A percentile compares a stretch with the other conserved stretches of the same genome.
Evolutionary conservation across 2,888 invertebrate genomes (phyloP).

Genomic region (Ormyrus thymus): DNA sequence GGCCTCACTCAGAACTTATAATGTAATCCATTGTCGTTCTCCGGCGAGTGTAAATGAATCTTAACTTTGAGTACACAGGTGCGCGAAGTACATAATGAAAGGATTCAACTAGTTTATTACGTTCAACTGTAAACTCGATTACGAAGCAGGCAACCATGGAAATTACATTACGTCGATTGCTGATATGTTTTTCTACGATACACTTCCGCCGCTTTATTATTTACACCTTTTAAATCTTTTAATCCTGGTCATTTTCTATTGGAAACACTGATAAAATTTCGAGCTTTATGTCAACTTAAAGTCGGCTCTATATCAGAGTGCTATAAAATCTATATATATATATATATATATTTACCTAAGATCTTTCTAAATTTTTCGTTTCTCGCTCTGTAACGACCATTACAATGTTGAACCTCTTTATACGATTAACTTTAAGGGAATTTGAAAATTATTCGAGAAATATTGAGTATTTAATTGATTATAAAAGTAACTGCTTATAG

Average conservation of each 20-base stretch:
- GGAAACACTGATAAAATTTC: conserved; percentile 33
- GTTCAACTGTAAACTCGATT: conserved; percentile 4
- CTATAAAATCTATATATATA: conserved; percentile 30
- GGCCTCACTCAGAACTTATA: conserved; percentile 18
- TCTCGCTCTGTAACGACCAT: neutral
- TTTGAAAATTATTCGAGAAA: neutral
- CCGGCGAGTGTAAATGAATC: conserved; percentile 11
- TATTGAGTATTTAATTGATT: no score
- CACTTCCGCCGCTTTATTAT: conserved; percentile 22
- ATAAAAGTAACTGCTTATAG: no score
- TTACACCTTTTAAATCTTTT: conserved; percentile 19
- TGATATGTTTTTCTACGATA: conserved; percentile 49
- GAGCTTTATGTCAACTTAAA: conserved; percentile 19
- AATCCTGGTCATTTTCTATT: conserved; percentile 17
- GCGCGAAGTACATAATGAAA: conserved; percentile 1
- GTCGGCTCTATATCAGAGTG: conserved; percentile 5
- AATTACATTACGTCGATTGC: conserved; percentile 28
- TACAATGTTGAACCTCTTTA: neutral
- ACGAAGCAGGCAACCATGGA: conserved; percentile 21
- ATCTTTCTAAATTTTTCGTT: conserved; percentile 1
- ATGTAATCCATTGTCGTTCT: conserved; percentile 7
- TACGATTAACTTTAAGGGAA: neutral
- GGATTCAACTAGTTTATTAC: neutral
- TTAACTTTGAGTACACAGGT: conserved; percentile 14
- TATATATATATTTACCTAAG: neutral